These are phyloP conservation scores for Drosophila leontia DNA, from an alignment of 1,140 invertebrate genomes.

Conservation along the genomic window DNA sequence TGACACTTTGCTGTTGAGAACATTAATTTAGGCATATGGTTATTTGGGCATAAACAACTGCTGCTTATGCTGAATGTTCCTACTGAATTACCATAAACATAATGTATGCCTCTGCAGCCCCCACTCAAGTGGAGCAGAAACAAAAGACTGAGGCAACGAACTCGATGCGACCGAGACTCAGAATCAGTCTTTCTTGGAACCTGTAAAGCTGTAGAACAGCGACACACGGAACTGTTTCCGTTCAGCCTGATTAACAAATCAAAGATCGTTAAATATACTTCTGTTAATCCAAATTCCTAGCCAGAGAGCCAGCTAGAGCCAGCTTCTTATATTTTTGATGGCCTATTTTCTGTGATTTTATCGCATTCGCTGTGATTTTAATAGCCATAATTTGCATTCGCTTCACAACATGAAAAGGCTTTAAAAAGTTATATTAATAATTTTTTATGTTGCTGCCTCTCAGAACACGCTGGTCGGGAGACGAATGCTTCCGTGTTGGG, in stretches of 20 bases:
- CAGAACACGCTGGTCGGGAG: constrained; percentile 26
- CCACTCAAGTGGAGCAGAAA: constrained; percentile 27
- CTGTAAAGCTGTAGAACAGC: constrained; percentile 29
- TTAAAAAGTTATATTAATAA: constrained; percentile 43
- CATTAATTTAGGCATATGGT: constrained; percentile 20
- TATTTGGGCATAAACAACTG: constrained; percentile 33
- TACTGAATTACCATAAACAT: constrained; percentile 35
- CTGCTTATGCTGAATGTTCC: constrained; percentile 21
- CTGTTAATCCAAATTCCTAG: constrained; percentile 34
- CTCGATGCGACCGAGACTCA: constrained; percentile 13
- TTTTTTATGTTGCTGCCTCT: constrained; percentile 32
- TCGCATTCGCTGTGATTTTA: constrained; percentile 46
- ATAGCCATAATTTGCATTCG: constrained; percentile 33
- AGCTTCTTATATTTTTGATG: constrained; percentile 53
- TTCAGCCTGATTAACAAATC: constrained; percentile 38
- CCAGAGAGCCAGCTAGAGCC: constrained; percentile 6
- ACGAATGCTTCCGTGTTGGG: constrained; percentile 46
- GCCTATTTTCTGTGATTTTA: constrained; percentile 53
- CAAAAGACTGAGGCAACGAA: constrained; percentile 60
- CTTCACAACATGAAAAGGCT: constrained; percentile 27
- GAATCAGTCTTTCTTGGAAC: constrained; percentile 34
- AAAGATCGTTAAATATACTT: constrained; percentile 28
- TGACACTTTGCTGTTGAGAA: constrained; percentile 27
- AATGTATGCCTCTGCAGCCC: constrained; percentile 24
- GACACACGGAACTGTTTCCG: constrained; percentile 60